Evolutionary conservation across 2,113 vertebrate genomes (phyloP).

Genomic region (Myotis yumanensis): DNA sequence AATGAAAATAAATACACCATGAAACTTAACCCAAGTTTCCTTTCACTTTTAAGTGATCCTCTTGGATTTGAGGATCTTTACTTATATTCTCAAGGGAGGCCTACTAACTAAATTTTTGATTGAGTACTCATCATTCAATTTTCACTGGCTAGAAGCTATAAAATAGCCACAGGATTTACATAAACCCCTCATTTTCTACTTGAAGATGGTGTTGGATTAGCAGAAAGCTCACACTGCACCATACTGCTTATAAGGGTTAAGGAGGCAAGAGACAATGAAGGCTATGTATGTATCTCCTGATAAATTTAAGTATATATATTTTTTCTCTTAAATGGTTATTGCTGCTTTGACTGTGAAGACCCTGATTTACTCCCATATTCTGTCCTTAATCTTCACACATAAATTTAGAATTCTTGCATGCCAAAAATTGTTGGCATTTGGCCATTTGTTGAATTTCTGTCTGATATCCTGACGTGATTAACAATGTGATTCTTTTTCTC

Average conservation of each 20-base stretch:
- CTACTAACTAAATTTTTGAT: neutral
- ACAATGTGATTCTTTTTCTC: neutral
- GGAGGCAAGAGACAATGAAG: neutral
- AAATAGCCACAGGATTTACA: neutral
- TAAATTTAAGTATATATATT: neutral
- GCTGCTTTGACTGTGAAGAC: neutral
- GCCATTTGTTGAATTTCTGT: neutral
- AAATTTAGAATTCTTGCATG: neutral
- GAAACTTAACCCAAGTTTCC: neutral
- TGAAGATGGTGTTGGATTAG: neutral
- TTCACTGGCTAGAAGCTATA: neutral
- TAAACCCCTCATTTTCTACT: constrained; percentile 13
- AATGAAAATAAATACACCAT: neutral
- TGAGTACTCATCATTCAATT: neutral
- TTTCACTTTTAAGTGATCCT: constrained; percentile 35
- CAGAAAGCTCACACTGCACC: neutral
- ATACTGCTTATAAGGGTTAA: neutral
- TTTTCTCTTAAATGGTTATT: neutral
- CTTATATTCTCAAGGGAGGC: neutral
- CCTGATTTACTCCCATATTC: neutral
- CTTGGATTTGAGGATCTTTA: neutral
- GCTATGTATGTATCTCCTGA: neutral
- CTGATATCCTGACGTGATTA: neutral
- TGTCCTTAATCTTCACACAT: neutral
- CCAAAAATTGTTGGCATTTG: neutral